Evolutionary conservation across 2,113 vertebrate species (phyloP), one percentile per base, ranked within the genome.

Genomic region (Leucosticte australis): DNA sequence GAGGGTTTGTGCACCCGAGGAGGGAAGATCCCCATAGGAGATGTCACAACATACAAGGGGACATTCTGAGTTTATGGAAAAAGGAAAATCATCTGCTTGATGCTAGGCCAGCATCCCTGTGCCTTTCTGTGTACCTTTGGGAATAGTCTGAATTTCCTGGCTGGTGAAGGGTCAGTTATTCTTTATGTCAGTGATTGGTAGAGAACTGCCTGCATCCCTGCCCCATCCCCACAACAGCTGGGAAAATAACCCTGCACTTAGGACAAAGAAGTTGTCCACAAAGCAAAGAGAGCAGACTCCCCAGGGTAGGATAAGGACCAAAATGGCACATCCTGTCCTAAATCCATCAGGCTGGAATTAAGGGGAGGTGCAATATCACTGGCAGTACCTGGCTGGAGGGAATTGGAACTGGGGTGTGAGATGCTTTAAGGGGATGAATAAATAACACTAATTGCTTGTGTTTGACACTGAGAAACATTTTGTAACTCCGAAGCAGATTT

Each of bases 381-480:
- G 68, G 21, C 80, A 63, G 11, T 26, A 74, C 68, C 59, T 87
- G 87, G 49, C 65, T 84, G 68, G 42, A 70, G 83, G 42, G 68
- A 95, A 76, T 57, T 35, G 77, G 44, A 74, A 18, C 71, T 44
- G 44, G 35, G 33, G 52, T 68, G 8, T 15, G 37, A 84, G 73
- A 24, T 67, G 80, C 42, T 94, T 92, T 89, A 49, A 85, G 41
- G n/a, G 70, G 63, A 71, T 69, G 52, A 92, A 90, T 87, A 95
- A 91, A 95, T 87, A 95, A 84, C 62, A 79, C 22, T 86, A 74
- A 78, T 89, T 81, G 42, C 50, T 81, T 70, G 67, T 6, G 1
- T 60, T 81, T 81, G 69, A 92, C 76, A 87, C 39, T 31, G 39
- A 80, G 64, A 90, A 83, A 87, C 30, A 44, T 77, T 95, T 86